Conservation (phyloP, 2,888 invertebrate species). For the Plebejus argus region DNA sequence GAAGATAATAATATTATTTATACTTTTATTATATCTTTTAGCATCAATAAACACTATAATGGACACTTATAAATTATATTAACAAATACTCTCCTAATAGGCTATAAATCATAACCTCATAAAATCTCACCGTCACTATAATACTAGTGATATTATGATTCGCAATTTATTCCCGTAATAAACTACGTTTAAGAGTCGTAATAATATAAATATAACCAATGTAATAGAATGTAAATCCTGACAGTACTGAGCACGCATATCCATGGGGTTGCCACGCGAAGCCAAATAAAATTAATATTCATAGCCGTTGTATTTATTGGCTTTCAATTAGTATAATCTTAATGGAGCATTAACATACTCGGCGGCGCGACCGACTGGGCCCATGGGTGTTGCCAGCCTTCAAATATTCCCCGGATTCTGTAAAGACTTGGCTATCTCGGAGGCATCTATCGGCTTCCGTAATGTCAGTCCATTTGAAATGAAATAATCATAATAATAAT, state of each 20-base stretch:
- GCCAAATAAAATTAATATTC: conserved; percentile 80
- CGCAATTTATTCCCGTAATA: conserved; percentile 1
- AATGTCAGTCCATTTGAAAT: too few relatives aligned
- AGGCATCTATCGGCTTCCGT: too few relatives aligned
- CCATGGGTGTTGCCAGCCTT: conserved; percentile 60
- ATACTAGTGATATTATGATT: background rate
- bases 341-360: conserved; percentile 80
- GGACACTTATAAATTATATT: background rate
- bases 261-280: conserved; percentile 57
- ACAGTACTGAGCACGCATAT: conserved; percentile 43
- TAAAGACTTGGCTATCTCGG: background rate
- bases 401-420: conserved; percentile 16
- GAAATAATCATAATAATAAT: too few relatives aligned
- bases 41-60: background rate
- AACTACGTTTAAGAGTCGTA: background rate
- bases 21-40: background rate
- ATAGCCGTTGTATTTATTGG: conserved; percentile 81
- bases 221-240: conserved; percentile 33
- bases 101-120: conserved; percentile 9
- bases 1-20: background rate
- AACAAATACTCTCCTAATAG: background rate
- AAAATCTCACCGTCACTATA: background rate
- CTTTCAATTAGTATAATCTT: conserved; percentile 82
- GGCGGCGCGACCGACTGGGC: conserved; percentile 65
- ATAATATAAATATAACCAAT: background rate